Evolutionary conservation across 2,797 vertebrate species (phyloP).

Genomic region (Eremophila alpestris): DNA sequence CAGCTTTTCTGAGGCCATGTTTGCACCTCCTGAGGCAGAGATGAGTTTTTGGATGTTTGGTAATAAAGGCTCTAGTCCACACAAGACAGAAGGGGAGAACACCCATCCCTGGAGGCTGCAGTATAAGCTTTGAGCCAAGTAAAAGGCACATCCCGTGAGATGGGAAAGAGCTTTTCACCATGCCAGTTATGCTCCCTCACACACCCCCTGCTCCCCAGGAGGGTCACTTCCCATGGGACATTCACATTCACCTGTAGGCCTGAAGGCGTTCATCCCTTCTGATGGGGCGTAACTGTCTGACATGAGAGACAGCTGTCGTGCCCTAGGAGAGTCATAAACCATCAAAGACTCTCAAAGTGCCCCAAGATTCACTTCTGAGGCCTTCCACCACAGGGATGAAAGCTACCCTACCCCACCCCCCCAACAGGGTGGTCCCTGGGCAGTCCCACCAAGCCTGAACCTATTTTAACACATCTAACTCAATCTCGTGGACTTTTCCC

Average conservation of each 20-base stretch:
- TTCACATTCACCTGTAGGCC: not conserved
- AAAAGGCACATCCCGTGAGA: not conserved
- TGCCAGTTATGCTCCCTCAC: not conserved
- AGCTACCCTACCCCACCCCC: fast-evolving
- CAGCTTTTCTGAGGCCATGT: not conserved
- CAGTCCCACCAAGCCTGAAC: not conserved
- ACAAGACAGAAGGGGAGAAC: not conserved
- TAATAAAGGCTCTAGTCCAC: not conserved
- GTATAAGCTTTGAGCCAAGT: not conserved
- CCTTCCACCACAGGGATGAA: not conserved
- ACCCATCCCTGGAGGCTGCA: not conserved
- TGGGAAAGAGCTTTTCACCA: not conserved
- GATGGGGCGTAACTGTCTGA: not conserved
- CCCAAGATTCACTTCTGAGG: not conserved
- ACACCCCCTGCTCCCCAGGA: not conserved
- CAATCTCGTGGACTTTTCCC: not conserved
- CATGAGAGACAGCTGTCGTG: not conserved
- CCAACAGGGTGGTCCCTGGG: not conserved
- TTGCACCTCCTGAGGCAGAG: not conserved
- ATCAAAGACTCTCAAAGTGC: not conserved
- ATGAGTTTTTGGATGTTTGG: not conserved
- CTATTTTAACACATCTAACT: not conserved
- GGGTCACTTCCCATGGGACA: not conserved
- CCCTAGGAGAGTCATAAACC: not conserved
- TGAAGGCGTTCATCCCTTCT: not conserved